These are phyloP conservation scores for Aldrovandia affinis DNA, from an alignment of 2,797 vertebrate genomes.

Conservation along the genomic window DNA sequence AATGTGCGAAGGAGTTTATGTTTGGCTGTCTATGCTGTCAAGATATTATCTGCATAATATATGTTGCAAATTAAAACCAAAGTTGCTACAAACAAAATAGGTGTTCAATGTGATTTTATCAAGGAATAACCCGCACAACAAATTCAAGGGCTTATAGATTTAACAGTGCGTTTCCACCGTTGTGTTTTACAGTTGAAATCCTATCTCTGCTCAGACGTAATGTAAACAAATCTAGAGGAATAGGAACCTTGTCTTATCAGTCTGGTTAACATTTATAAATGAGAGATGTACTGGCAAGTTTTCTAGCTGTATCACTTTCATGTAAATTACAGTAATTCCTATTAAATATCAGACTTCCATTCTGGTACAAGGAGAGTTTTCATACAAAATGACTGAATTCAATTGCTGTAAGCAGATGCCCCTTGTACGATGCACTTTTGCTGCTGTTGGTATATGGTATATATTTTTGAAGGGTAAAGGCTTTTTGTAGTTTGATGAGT, in stretches of 20 bases:
- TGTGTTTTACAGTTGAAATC: background rate
- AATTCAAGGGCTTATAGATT: background rate
- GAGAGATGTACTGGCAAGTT: background rate
- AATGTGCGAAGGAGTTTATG: background rate
- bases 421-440: background rate
- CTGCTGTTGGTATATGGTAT: background rate
- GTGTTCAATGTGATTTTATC: background rate
- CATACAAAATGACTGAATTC: background rate
- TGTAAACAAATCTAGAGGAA: background rate
- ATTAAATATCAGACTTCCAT: background rate
- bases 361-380: background rate
- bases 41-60: background rate
- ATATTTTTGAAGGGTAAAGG: background rate
- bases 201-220: background rate
- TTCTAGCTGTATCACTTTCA: background rate
- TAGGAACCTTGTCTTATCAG: too few relatives aligned
- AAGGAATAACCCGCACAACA: too few relatives aligned
- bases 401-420: background rate
- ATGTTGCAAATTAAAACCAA: background rate
- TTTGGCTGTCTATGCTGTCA: background rate
- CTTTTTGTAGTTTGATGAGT: background rate
- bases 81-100: background rate
- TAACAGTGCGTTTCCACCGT: background rate
- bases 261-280: background rate
- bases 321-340: background rate